These are phyloP conservation scores for Isichthys henryi DNA, from an alignment of 2,113 vertebrate genomes.

Conservation along the genomic window DNA sequence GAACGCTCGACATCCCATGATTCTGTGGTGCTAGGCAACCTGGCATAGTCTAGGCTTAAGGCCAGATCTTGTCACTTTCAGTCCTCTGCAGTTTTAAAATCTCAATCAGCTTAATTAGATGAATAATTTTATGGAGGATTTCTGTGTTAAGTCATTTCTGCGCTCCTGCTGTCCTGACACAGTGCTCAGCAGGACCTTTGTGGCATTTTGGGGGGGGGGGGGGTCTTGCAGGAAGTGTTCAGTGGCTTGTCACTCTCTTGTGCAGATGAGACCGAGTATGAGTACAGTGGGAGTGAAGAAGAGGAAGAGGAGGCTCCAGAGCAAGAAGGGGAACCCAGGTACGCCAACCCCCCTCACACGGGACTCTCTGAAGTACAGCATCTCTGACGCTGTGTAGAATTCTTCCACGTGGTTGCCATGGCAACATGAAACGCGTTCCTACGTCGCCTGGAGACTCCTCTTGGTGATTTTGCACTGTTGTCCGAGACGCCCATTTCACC, in stretches of 20 bases:
- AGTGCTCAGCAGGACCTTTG: not conserved
- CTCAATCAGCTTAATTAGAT: not conserved
- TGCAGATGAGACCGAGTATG: conserved; percentile 94
- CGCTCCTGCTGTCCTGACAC: not conserved
- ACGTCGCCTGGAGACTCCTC: not conserved
- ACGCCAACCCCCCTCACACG: not conserved
- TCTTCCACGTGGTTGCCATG: not conserved
- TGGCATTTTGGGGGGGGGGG: not conserved
- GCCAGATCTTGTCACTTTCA: not conserved
- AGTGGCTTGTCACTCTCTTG: conserved; percentile 13
- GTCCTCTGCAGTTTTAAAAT: not conserved
- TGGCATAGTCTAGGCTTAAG: not conserved
- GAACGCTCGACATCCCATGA: not conserved
- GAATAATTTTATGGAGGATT: not conserved
- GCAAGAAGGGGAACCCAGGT: conserved; percentile 98
- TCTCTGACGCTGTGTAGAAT: too few relatives aligned
- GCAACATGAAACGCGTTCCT: not conserved
- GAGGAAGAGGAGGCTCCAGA: conserved; percentile 95
- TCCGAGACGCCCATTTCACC: not conserved
- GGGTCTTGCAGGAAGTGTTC: conserved; percentile 18
- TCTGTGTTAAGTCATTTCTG: not conserved
- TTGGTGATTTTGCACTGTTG: not conserved
- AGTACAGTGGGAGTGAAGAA: conserved; percentile 97
- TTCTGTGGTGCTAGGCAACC: not conserved
- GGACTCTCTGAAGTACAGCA: not conserved